Percentiles rank a stretch among this genome's conserved stretches.
Evolutionary conservation across 2,888 invertebrate species (phyloP).

Genomic region (Chrysolina haemoptera): DNA sequence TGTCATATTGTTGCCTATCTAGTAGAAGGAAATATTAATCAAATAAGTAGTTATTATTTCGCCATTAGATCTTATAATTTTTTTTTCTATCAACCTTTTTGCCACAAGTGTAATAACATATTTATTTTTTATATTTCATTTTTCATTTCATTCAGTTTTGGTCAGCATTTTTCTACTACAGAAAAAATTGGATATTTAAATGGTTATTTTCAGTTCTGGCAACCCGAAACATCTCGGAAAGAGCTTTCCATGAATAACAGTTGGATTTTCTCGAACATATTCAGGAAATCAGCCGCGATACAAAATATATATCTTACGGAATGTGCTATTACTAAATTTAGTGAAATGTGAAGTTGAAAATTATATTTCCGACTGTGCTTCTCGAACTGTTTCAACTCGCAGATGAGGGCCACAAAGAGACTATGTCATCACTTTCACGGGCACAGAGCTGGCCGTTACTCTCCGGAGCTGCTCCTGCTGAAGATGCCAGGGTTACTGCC

Average conservation of each 20-base stretch:
- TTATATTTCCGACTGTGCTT: neutral
- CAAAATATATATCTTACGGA: neutral
- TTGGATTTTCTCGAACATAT: neutral
- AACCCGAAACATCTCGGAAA: too few relatives aligned
- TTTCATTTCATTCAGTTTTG: too few relatives aligned
- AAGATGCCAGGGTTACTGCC: constrained; percentile 67
- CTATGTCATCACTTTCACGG: constrained; percentile 69
- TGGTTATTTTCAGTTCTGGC: too few relatives aligned
- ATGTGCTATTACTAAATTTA: neutral
- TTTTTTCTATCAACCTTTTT: neutral
- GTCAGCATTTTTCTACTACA: too few relatives aligned
- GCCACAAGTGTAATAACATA: neutral
- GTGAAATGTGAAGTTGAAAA: constrained; percentile 4
- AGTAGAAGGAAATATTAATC: too few relatives aligned
- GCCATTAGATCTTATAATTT: neutral
- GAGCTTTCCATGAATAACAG: neutral
- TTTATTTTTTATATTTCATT: too few relatives aligned
- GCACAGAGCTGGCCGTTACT: constrained; percentile 73
- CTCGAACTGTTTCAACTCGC: constrained; percentile 18
- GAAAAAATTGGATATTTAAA: too few relatives aligned
- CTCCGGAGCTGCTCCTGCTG: constrained; percentile 70
- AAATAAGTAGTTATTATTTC: too few relatives aligned
- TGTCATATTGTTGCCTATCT: too few relatives aligned
- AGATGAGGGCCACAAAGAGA: constrained; percentile 43
- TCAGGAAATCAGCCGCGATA: too few relatives aligned